Evolutionary conservation across 2,113 vertebrate species (phyloP).

Genomic region (Podocnemis expansa): DNA sequence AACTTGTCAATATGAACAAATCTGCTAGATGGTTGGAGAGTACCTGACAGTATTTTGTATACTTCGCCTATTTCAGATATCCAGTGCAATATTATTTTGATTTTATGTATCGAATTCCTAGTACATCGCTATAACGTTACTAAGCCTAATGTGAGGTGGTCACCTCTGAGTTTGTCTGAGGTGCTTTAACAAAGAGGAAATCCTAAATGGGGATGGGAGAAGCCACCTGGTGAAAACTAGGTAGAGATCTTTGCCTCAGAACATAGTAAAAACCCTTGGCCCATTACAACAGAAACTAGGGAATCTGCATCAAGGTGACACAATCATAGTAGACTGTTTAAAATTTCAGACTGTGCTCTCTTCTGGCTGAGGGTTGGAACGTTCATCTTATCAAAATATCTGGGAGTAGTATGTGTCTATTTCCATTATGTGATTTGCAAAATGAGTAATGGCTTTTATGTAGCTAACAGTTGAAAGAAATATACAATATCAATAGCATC

Average conservation of each 20-base stretch:
- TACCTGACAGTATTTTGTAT: no score
- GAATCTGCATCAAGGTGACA: accelerated
- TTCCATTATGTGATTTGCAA: no score
- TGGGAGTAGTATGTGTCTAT: background rate
- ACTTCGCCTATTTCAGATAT: background rate
- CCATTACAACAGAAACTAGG: accelerated
- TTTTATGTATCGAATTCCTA: no score
- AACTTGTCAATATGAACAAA: no score
- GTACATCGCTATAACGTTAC: no score
- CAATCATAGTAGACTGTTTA: background rate
- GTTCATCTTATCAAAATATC: background rate
- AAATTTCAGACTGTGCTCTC: background rate
- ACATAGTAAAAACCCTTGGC: accelerated
- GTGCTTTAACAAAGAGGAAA: background rate
- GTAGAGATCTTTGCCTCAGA: accelerated
- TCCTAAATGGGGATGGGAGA: no score
- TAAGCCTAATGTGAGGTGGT: background rate
- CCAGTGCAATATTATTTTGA: background rate
- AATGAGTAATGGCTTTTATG: background rate
- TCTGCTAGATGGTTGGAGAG: no score
- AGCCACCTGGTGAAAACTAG: background rate
- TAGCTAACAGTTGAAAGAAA: background rate
- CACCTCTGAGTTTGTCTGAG: background rate
- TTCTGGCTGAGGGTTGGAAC: background rate
- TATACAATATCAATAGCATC: background rate